Conservation (phyloP, 2,113 vertebrate species). For the Chrysemys picta region DNA sequence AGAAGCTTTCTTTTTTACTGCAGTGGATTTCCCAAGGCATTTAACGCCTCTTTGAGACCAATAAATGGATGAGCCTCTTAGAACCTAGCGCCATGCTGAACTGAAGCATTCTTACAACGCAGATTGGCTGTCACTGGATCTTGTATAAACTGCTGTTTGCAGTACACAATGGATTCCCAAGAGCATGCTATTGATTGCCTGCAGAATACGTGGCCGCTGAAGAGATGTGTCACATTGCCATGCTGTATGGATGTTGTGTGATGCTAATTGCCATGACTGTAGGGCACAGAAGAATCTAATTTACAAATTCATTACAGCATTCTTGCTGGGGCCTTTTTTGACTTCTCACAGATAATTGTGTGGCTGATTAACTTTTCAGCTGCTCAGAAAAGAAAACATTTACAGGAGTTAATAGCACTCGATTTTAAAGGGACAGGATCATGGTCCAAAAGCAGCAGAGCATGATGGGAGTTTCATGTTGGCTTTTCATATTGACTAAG, state of each 20-base stretch:
- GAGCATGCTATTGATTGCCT: slow-evolving; percentile 2
- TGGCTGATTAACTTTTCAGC: background rate
- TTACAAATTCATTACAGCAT: slow-evolving; percentile 16
- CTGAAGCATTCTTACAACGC: background rate
- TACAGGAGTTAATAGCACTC: background rate
- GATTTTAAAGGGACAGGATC: background rate
- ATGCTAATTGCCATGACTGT: slow-evolving; percentile 52
- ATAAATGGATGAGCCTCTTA: background rate
- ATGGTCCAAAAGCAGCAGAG: background rate
- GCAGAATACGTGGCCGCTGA: background rate
- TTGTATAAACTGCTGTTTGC: background rate
- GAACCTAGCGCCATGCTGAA: background rate
- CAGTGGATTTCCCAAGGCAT: rapidly evolving
- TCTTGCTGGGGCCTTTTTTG: background rate
- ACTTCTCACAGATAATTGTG: background rate
- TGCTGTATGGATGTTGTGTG: background rate
- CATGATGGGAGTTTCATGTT: background rate
- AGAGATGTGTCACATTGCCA: background rate
- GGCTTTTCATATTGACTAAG: background rate
- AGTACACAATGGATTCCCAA: background rate
- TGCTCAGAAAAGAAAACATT: slow-evolving; percentile 5
- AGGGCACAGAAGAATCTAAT: slow-evolving; percentile 44
- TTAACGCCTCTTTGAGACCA: background rate
- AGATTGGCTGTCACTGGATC: background rate
- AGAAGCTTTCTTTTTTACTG: background rate